These are phyloP conservation scores for Brachymystax lenok DNA, from an alignment of 2,797 vertebrate genomes.

Conservation along the genomic window DNA sequence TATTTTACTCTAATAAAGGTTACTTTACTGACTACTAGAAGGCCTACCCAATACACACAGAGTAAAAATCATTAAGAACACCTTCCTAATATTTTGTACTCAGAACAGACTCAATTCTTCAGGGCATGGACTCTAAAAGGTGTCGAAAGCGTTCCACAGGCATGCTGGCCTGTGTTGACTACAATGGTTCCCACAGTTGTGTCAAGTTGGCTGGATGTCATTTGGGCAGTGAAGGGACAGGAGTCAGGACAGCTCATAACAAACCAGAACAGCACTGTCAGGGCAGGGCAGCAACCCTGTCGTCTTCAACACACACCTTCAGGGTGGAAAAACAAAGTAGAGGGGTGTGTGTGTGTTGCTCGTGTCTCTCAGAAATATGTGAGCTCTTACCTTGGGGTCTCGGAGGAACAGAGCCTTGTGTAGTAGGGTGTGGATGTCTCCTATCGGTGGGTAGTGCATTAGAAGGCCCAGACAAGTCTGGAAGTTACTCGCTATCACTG, in stretches of 20 bases:
- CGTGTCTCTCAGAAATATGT: background rate
- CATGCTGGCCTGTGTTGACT: too few species aligned
- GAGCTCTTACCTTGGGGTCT: slow-evolving; percentile 92
- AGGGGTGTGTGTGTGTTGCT: slow-evolving; percentile 10
- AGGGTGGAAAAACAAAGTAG: background rate
- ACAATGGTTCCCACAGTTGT: too few species aligned
- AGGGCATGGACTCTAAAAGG: too few species aligned
- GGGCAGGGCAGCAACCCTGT: background rate
- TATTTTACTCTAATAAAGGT: too few species aligned
- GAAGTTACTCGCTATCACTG: slow-evolving; percentile 99
- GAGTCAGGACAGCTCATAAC: background rate
- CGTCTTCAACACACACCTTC: background rate
- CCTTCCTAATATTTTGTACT: too few species aligned
- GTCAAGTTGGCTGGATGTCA: too few species aligned
- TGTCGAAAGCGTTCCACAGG: too few species aligned
- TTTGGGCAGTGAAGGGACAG: too few species aligned
- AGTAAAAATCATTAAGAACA: too few species aligned
- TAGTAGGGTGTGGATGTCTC: slow-evolving; percentile 92
- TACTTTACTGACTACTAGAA: too few species aligned
- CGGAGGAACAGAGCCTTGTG: slow-evolving; percentile 96
- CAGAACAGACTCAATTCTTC: too few species aligned
- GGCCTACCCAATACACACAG: too few species aligned
- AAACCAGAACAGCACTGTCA: background rate
- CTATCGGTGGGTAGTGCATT: slow-evolving; percentile 96
- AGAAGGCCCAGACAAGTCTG: slow-evolving; percentile 96